Percentiles rank a stretch among this genome's conserved stretches.
phyloP scores from a whole-genome alignment of 2,113 vertebrate species.

The Poeciliopsis turrubarensis region DNA sequence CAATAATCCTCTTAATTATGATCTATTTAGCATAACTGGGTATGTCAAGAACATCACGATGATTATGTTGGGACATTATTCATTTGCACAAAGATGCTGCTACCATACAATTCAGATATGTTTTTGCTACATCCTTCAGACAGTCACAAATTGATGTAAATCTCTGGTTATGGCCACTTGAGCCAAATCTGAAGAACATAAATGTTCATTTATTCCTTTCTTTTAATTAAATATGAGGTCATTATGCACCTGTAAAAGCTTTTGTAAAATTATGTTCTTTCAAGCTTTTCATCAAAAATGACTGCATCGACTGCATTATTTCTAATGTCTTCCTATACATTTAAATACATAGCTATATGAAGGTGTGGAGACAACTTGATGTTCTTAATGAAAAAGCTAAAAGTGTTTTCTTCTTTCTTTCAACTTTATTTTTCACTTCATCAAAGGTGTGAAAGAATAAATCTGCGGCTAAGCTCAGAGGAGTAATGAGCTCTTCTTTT shows the following conservation, averaged over 20 bases:
- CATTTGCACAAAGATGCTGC: slow-evolving; percentile 40
- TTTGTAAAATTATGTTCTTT: slow-evolving; percentile 29
- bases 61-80: slow-evolving; percentile 35
- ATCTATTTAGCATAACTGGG: slow-evolving; percentile 39
- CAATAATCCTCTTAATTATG: slow-evolving; percentile 47
- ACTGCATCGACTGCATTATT: slow-evolving; percentile 18
- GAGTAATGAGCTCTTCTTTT: not conserved
- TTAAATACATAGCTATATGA: slow-evolving; percentile 2
- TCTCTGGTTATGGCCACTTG: slow-evolving; percentile 25
- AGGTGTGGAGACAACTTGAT: not conserved
- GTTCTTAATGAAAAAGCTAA: not conserved
- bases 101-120: slow-evolving; percentile 5
- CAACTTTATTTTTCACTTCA: not conserved
- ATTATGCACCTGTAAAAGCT: slow-evolving; percentile 40
- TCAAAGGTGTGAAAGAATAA: slow-evolving; percentile 1
- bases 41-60: slow-evolving; percentile 25
- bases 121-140: slow-evolving; percentile 18
- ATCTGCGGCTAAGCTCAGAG: not conserved
- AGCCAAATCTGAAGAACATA: slow-evolving; percentile 19
- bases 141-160: slow-evolving; percentile 40
- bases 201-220: slow-evolving; percentile 22
- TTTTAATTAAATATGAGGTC: slow-evolving; percentile 12
- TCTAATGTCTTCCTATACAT: not conserved
- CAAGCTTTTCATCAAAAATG: slow-evolving; percentile 37
- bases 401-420: not conserved